Evolutionary conservation across 2,113 vertebrate species (phyloP).

Genomic region (Turdus rufiventris): DNA sequence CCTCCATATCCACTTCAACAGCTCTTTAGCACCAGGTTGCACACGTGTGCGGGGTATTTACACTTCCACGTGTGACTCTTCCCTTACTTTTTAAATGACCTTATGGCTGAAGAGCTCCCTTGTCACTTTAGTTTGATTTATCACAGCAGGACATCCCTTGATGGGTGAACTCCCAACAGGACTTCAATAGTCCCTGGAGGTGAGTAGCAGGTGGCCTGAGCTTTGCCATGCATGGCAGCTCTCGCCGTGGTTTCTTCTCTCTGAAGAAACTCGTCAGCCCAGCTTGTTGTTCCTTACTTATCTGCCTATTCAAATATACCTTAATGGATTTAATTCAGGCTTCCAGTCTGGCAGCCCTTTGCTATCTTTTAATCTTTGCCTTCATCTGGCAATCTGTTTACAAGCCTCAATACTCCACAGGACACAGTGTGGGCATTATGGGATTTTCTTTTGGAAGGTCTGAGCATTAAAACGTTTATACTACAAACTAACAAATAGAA

Average conservation of each 20-base stretch:
- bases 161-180: not conserved
- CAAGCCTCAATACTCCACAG: not conserved
- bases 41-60: constrained; percentile 19
- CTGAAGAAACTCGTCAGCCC: constrained; percentile 32
- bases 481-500: not conserved
- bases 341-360: constrained; percentile 11
- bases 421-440: not conserved
- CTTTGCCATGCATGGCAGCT: constrained; percentile 19
- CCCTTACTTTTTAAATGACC: constrained; percentile 21
- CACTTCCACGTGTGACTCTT: constrained; percentile 4
- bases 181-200: not conserved
- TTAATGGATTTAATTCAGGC: constrained; percentile 48
- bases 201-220: constrained; percentile 47
- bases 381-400: constrained; percentile 27
- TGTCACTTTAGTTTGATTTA: constrained; percentile 54
- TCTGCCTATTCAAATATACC: constrained; percentile 40
- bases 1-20: not conserved
- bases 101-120: not conserved
- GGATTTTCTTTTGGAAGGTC: not conserved
- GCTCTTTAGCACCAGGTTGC: constrained; percentile 39
- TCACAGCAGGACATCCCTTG: constrained; percentile 45
- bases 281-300: constrained; percentile 39
- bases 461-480: not conserved
- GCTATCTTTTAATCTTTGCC: constrained; percentile 27
- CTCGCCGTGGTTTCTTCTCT: not conserved